Conservation (phyloP, 2,888 invertebrate genomes). For the Cataglyphis rosenhaueri region DNA sequence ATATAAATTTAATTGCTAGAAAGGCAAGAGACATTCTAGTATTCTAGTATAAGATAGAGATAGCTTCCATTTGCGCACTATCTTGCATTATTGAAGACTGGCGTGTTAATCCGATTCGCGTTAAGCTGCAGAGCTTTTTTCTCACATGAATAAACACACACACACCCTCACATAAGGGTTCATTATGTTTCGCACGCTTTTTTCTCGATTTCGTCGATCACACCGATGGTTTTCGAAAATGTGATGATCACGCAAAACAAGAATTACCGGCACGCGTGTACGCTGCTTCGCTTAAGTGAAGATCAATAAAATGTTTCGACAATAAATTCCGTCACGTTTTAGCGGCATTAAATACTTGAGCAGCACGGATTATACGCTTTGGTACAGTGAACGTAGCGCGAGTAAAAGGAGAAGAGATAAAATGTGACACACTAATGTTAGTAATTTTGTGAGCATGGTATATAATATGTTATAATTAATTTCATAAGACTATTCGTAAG, state of each 20-base stretch:
- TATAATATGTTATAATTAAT: not conserved
- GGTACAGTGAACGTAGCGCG: conserved; percentile 20
- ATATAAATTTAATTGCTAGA: conserved; percentile 34
- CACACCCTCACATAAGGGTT: not conserved
- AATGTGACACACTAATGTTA: not conserved
- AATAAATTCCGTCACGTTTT: conserved; percentile 54
- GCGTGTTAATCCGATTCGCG: conserved; percentile 47
- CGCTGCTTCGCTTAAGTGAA: conserved; percentile 24
- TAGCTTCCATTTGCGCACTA: conserved; percentile 29
- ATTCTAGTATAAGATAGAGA: conserved; percentile 12
- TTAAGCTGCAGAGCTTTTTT: conserved; percentile 38
- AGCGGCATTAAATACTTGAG: conserved; percentile 58
- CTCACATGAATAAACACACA: not conserved
- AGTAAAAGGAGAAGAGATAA: conserved; percentile 19
- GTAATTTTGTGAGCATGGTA: not conserved
- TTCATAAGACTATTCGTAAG: not conserved
- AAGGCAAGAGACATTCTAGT: conserved; percentile 16
- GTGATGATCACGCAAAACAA: conserved; percentile 48
- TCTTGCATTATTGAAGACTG: conserved; percentile 48
- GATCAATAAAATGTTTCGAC: conserved; percentile 41
- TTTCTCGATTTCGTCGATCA: conserved; percentile 36
- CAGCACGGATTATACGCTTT: conserved; percentile 7
- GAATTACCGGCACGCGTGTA: conserved; percentile 29
- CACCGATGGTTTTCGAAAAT: conserved; percentile 34
- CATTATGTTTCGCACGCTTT: conserved; percentile 9